Evolutionary conservation across 1,140 invertebrate genomes (phyloP), one percentile per base, ranked within the genome.

Genomic region (Acromyrmex charruanus): DNA sequence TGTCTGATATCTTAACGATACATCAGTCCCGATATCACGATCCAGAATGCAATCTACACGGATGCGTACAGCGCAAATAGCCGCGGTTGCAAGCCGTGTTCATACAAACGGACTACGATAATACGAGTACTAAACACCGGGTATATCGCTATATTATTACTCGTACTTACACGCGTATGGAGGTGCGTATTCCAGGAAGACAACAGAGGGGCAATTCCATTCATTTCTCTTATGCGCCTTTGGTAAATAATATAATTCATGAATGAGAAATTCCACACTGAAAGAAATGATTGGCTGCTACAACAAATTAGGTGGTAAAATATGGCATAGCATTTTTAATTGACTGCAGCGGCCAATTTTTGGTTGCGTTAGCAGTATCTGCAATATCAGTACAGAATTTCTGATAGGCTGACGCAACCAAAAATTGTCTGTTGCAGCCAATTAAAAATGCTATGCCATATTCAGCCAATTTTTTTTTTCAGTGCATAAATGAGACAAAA

Each of bases 1-100:
- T 87, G 87, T 86, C 87, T 89, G 92, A 91, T 93, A 94, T 94
- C 93, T 94, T 94, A 93, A 94, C 93, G 93, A 92, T 93, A 91
- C 89, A 93, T 94, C 92, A 89, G 88, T 85, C 25, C 88, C 85
- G 87, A 90, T 91, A 89, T 90, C 90, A 82, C 87, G 85, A 86
- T 85, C 77, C 69, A 66, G 44, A 35, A 66, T 51, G 65, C 89
- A 82, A 90, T 90, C 88, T 59, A 84, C 88, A 61, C 77, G 85
- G 63, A 65, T 75, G 88, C 88, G 89, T 89, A 90, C 88, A 87
- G 91, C 88, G 92, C 90, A 92, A 92, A 90, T 87, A 93, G 79
- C 85, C 87, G 87, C 92, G 88, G 86, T 89, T 77, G 89, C 88
- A 59, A 93, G 88, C 90, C 92, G 91, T 91, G 92, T 92, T 93